A percentile compares a stretch with the other conserved stretches of the same genome.
These are phyloP conservation scores for Vannuccia rotundouncinata DNA, from an alignment of 2,888 invertebrate genomes.

Conservation along the genomic window DNA sequence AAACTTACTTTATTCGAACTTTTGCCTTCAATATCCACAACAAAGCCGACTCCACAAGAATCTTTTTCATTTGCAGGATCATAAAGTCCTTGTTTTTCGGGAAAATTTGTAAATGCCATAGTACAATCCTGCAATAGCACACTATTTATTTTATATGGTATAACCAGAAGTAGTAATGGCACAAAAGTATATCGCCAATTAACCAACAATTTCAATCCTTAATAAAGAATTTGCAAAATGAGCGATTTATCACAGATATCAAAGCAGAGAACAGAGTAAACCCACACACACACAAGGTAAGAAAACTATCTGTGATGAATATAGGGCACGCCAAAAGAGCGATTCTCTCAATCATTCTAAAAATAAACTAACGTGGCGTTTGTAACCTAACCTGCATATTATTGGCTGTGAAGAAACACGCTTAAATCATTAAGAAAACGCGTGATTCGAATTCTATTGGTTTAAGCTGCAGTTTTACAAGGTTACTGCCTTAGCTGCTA, in stretches of 20 bases:
- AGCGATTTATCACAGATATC: no score
- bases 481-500: no score
- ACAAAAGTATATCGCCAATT: no score
- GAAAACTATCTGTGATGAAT: no score
- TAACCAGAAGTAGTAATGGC: no score
- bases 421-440: no score
- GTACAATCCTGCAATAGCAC: no score
- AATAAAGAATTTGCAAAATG: no score
- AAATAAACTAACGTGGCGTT: constrained; percentile 13
- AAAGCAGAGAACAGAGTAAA: background rate
- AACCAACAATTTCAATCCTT: no score
- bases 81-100: constrained; percentile 67
- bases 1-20: constrained; percentile 70
- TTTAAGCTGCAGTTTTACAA: no score
- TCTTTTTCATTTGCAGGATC: constrained; percentile 90
- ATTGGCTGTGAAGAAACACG: background rate
- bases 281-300: background rate
- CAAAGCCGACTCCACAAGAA: constrained; percentile 97
- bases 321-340: background rate
- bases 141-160: no score
- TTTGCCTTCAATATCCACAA: constrained; percentile 92
- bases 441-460: no score
- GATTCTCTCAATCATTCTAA: background rate
- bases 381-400: background rate
- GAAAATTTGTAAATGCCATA: constrained; percentile 44